Conservation (phyloP, 2,113 vertebrate species). For the Raja brachyura region DNA sequence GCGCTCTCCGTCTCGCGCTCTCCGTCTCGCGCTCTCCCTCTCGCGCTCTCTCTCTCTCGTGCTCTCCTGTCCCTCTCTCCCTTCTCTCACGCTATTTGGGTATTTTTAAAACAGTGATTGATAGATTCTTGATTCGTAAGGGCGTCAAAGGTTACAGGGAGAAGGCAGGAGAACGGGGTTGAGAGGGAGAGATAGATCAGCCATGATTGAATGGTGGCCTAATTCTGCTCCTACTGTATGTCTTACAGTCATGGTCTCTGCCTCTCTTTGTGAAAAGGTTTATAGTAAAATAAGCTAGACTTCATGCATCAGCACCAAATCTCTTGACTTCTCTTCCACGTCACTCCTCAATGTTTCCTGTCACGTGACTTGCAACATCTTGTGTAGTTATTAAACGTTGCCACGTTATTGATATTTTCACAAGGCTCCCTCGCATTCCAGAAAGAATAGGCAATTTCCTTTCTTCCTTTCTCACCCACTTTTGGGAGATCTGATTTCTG, state of each 20-base stretch:
- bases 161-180: no score
- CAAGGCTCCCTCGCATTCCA: neutral
- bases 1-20: conserved; percentile 8
- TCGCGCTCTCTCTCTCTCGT: conserved; percentile 52
- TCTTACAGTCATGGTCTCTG: neutral
- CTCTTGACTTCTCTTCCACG: neutral
- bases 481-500: neutral
- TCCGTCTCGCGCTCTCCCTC: conserved; percentile 32
- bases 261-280: neutral
- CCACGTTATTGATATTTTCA: neutral
- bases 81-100: conserved; percentile 41
- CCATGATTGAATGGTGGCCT: no score
- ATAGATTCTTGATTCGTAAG: no score
- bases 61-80: conserved; percentile 45
- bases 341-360: neutral
- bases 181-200: no score
- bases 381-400: neutral
- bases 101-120: no score
- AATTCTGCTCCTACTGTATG: neutral
- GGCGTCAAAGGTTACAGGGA: no score
- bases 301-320: neutral
- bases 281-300: neutral
- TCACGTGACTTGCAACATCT: neutral
- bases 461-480: neutral
- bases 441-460: neutral